Evolutionary conservation across 2,797 vertebrate species (phyloP).

Genomic region (Sparidentex hasta): DNA sequence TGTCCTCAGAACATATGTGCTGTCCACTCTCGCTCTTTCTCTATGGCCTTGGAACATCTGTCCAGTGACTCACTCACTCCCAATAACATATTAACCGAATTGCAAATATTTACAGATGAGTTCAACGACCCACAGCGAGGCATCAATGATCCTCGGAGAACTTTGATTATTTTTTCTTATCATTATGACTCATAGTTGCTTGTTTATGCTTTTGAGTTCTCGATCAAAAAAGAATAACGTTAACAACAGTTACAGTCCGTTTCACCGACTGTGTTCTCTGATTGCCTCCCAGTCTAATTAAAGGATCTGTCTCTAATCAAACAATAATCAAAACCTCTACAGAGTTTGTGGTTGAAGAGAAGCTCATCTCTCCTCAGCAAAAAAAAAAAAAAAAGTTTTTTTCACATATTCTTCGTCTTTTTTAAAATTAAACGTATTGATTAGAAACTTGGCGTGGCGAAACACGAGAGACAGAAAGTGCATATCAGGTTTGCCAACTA

Average conservation of each 20-base stretch:
- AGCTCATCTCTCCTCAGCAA: background rate
- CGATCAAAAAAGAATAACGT: background rate
- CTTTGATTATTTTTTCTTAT: no score
- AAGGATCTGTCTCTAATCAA: background rate
- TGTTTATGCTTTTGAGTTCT: background rate
- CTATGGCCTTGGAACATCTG: slow-evolving; percentile 14
- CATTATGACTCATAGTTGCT: no score
- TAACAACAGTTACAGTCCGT: no score
- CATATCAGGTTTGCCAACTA: background rate
- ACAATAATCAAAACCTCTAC: background rate
- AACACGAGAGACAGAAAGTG: background rate
- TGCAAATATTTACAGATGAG: slow-evolving; percentile 73
- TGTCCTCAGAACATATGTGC: background rate
- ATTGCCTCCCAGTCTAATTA: background rate
- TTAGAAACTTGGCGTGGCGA: background rate
- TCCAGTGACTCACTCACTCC: background rate
- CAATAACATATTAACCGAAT: slow-evolving; percentile 74
- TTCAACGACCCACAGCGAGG: slow-evolving; percentile 29
- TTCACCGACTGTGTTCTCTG: background rate
- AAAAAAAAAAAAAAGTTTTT: background rate
- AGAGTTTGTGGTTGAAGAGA: background rate
- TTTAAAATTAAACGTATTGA: background rate
- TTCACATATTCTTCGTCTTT: background rate
- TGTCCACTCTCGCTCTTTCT: background rate
- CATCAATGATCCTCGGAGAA: background rate